Evolutionary conservation across 2,797 vertebrate species (phyloP).

Genomic region (Fringilla coelebs): DNA sequence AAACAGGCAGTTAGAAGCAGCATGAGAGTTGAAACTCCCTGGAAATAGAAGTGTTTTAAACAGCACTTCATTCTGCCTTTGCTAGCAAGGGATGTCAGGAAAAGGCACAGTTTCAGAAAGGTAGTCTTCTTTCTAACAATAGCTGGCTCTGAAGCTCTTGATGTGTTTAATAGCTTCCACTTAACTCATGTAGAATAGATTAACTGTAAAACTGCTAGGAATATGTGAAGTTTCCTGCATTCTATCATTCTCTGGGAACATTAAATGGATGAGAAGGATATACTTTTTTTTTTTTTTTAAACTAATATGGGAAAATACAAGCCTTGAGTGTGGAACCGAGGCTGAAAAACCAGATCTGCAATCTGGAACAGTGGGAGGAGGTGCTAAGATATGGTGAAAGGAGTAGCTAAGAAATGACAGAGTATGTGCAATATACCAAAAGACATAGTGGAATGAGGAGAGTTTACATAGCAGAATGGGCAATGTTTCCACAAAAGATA

Average conservation of each 20-base stretch:
- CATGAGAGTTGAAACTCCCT: not conserved
- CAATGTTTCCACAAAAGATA: not conserved
- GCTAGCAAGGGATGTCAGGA: not conserved
- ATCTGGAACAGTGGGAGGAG: not conserved
- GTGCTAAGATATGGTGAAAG: not conserved
- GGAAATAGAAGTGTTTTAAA: constrained; percentile 40
- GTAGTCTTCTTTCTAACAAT: constrained; percentile 22
- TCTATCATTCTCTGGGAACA: not conserved
- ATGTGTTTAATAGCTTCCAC: constrained; percentile 43
- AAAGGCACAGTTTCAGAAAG: constrained; percentile 34
- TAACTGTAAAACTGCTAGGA: constrained; percentile 20
- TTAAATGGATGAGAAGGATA: not conserved
- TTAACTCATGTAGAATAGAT: constrained; percentile 25
- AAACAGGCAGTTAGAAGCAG: constrained; percentile 4
- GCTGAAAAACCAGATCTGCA: not conserved
- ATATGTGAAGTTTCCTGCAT: not conserved
- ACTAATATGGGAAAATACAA: not conserved
- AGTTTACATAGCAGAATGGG: not conserved
- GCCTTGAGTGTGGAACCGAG: not conserved
- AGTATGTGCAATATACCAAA: not conserved
- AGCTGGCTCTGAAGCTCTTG: constrained; percentile 15
- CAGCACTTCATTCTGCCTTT: constrained; percentile 22
- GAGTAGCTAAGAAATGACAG: not conserved
- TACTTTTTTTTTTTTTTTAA: not conserved
- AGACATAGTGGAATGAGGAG: not conserved